Evolutionary conservation across 2,113 vertebrate genomes (phyloP).

Genomic region (Salminus brasiliensis): DNA sequence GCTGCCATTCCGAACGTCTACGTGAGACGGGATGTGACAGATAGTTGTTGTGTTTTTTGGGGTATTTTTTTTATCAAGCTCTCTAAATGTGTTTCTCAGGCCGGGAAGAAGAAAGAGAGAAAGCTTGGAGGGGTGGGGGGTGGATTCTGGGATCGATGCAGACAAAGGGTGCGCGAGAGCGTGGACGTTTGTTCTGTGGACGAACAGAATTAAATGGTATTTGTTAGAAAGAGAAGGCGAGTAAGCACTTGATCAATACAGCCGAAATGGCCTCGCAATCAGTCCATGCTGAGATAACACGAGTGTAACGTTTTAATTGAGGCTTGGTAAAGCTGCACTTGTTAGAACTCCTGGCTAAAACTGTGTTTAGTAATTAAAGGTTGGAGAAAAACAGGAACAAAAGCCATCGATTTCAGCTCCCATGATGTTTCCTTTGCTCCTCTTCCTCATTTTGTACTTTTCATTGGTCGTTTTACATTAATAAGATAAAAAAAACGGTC

Average conservation of each 20-base stretch:
- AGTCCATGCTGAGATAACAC: constrained; percentile 26
- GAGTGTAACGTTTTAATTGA: constrained; percentile 43
- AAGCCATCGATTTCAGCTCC: neutral
- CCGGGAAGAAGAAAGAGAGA: neutral
- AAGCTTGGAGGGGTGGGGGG: neutral
- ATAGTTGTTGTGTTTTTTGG: neutral
- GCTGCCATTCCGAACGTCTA: neutral
- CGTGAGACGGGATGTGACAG: neutral
- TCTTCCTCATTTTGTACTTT: neutral
- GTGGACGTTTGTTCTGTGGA: constrained; percentile 37
- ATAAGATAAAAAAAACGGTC: too few species aligned
- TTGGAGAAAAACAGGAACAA: constrained; percentile 7
- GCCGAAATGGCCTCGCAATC: constrained; percentile 32
- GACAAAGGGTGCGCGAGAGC: constrained; percentile 38
- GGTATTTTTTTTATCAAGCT: neutral
- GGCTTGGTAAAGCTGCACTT: neutral
- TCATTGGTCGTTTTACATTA: neutral
- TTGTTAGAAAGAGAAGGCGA: constrained; percentile 38
- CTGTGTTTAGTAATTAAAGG: constrained; percentile 15
- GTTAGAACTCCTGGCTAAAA: neutral
- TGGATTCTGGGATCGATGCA: constrained; percentile 47
- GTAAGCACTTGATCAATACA: constrained; percentile 45
- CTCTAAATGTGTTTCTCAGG: neutral
- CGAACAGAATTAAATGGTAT: constrained; percentile 44
- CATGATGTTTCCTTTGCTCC: neutral